These are phyloP conservation scores for Metaphire vulgaris DNA, from an alignment of 1,140 invertebrate species.

Conservation along the genomic window DNA sequence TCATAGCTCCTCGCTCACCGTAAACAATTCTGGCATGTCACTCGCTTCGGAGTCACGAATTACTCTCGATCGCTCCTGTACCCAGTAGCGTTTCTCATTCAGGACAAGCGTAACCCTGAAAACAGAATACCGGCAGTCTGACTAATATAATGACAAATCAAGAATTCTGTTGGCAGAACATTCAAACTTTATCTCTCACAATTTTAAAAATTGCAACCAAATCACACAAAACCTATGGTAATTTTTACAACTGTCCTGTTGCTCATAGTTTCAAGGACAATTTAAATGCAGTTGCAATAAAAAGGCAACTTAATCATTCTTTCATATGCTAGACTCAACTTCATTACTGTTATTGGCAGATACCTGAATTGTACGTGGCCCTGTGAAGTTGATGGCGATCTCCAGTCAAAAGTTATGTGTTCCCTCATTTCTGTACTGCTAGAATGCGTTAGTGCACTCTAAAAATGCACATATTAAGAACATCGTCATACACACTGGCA, in stretches of 20 bases:
- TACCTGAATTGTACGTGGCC: conserved; percentile 21
- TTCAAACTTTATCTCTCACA: too few species aligned
- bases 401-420: conserved; percentile 2
- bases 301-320: too few species aligned
- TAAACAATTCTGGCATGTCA: not conserved
- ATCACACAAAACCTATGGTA: too few species aligned
- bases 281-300: too few species aligned
- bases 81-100: not conserved
- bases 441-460: conserved; percentile 8
- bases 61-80: not conserved
- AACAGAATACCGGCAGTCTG: not conserved
- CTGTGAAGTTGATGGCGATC: not conserved
- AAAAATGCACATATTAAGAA: not conserved
- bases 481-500: not conserved
- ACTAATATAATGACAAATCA: too few species aligned
- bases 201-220: too few species aligned
- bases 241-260: too few species aligned
- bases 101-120: conserved; percentile 6
- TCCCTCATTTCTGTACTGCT: not conserved
- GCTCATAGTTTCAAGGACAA: too few species aligned
- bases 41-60: not conserved
- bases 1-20: too few species aligned
- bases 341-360: too few species aligned
- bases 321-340: too few species aligned
- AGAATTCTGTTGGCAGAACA: too few species aligned